phyloP scores from a whole-genome alignment of 2,113 vertebrate genomes.

The Macrotus californicus region DNA sequence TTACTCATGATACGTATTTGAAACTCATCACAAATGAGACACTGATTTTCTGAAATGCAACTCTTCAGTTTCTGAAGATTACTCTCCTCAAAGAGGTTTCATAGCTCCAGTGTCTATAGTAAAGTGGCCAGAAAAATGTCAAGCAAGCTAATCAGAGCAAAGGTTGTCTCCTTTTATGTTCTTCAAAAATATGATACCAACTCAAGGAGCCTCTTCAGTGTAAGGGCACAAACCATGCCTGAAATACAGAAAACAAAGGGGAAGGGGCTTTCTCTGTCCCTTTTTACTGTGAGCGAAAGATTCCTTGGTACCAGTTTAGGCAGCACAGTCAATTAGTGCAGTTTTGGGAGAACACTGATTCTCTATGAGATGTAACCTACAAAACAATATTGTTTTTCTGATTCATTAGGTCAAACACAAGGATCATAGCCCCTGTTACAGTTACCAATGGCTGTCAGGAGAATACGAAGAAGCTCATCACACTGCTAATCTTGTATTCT shows the following conservation, averaged over 20 bases:
- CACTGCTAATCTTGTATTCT: constrained; percentile 72
- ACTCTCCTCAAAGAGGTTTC: neutral
- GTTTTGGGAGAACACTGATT: neutral
- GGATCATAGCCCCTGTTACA: constrained; percentile 1
- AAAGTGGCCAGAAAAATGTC: neutral
- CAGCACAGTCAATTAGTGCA: neutral
- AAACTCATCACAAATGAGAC: neutral
- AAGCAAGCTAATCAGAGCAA: neutral
- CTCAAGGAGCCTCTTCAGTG: neutral
- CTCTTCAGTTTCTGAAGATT: neutral
- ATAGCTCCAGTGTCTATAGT: neutral
- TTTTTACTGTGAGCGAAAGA: neutral
- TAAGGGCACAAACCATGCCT: neutral
- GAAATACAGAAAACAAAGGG: neutral
- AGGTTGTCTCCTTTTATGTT: neutral
- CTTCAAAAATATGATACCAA: neutral
- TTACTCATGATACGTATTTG: neutral
- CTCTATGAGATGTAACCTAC: neutral
- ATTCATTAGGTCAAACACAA: constrained; percentile 76
- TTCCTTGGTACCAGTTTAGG: neutral
- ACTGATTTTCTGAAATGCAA: neutral
- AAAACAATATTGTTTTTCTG: constrained; percentile 36
- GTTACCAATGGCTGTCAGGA: constrained; percentile 59
- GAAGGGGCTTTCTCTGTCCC: neutral
- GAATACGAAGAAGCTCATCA: neutral